These are phyloP conservation scores for Rhimphoctona megacephalus DNA, from an alignment of 2,888 invertebrate genomes.

Conservation along the genomic window DNA sequence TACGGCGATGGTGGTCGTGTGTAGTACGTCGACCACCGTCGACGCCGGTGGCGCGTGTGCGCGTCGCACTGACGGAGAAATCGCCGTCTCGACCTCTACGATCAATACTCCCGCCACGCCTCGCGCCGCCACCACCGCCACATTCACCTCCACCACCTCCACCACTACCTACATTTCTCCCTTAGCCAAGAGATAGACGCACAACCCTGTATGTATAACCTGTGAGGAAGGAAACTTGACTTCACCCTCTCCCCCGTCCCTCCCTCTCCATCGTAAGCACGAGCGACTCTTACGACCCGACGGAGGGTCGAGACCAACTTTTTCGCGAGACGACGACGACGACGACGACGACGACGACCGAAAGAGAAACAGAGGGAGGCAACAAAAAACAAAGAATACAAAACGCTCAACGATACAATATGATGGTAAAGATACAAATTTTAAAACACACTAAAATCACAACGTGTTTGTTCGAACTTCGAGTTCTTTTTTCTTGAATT, in stretches of 20 bases:
- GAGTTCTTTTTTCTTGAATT: background rate
- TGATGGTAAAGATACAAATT: background rate
- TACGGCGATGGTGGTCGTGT: background rate
- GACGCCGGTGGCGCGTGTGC: constrained; percentile 55
- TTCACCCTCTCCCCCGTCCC: background rate
- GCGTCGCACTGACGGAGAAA: constrained; percentile 61
- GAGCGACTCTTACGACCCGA: constrained; percentile 30
- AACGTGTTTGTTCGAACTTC: background rate
- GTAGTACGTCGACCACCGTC: constrained; percentile 4
- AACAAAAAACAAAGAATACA: constrained; percentile 12
- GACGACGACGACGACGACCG: background rate
- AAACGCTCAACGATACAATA: background rate
- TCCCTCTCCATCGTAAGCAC: background rate
- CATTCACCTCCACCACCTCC: constrained; percentile 31
- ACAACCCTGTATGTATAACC: constrained; percentile 19
- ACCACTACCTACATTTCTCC: constrained; percentile 13
- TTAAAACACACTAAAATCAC: background rate
- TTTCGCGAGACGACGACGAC: constrained; percentile 20
- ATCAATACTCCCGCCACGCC: constrained; percentile 70
- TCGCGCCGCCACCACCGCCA: constrained; percentile 56
- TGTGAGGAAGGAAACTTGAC: constrained; percentile 44
- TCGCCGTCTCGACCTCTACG: constrained; percentile 67
- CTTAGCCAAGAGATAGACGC: constrained; percentile 13
- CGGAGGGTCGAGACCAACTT: constrained; percentile 34
- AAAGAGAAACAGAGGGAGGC: constrained; percentile 6